Conservation (phyloP, 2,113 vertebrate species). For the Girardinichthys multiradiatus region DNA sequence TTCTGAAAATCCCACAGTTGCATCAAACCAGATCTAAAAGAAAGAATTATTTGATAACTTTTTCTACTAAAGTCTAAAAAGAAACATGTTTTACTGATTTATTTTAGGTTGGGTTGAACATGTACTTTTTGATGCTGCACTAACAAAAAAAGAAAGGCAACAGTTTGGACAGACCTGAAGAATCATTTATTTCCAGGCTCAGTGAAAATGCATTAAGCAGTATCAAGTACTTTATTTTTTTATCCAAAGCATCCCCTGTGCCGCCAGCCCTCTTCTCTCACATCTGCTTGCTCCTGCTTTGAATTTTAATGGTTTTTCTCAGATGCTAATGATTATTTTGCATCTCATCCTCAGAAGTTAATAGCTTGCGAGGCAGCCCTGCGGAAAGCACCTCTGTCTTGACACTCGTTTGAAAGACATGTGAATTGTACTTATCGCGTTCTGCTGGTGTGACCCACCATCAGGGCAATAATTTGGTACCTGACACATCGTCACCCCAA, state of each 20-base stretch:
- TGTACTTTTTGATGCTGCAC: not conserved
- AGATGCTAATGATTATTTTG: slow-evolving; percentile 72
- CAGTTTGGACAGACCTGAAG: not conserved
- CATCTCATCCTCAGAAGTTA: slow-evolving; percentile 68
- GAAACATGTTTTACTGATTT: not conserved
- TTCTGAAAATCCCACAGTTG: not conserved
- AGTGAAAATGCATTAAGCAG: slow-evolving; percentile 11
- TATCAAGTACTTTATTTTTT: slow-evolving; percentile 1
- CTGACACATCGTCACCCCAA: slow-evolving; percentile 52
- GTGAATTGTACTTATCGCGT: slow-evolving; percentile 72
- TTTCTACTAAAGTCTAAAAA: not conserved
- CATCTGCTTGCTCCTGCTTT: slow-evolving; percentile 64
- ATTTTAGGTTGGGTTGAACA: not conserved
- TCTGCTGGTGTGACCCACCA: slow-evolving; percentile 63
- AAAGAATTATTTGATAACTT: not conserved
- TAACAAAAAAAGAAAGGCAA: not conserved
- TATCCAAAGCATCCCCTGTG: slow-evolving; percentile 13
- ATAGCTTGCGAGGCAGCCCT: slow-evolving; percentile 56
- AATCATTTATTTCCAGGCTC: slow-evolving; percentile 35
- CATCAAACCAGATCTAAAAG: not conserved
- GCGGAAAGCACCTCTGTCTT: slow-evolving; percentile 56
- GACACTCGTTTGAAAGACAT: slow-evolving; percentile 62
- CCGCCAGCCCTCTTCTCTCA: slow-evolving; percentile 41
- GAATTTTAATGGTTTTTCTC: slow-evolving; percentile 73
- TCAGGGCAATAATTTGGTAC: slow-evolving; percentile 74